Evolutionary conservation across 2,888 invertebrate species (phyloP).

Genomic region (Ceraclea dissimilis): DNA sequence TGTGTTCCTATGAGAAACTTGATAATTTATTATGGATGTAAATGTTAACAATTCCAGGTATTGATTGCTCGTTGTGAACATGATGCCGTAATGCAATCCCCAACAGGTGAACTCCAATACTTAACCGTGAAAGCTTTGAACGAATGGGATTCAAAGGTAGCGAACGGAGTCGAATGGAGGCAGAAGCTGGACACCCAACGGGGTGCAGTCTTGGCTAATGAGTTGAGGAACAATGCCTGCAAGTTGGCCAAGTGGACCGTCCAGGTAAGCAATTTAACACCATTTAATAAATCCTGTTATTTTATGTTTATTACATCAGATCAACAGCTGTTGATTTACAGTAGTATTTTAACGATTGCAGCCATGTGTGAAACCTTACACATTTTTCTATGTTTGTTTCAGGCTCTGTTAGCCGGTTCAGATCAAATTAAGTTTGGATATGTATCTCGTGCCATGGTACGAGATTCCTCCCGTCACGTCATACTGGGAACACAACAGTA

Average conservation of each 20-base stretch:
- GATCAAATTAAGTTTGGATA: constrained; percentile 98
- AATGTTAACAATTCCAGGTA: no score
- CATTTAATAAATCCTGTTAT: not conserved
- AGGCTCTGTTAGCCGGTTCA: constrained; percentile 88
- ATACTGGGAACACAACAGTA: constrained; percentile 97
- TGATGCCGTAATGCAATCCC: constrained; percentile 86
- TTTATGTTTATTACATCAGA: not conserved
- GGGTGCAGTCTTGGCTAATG: constrained; percentile 96
- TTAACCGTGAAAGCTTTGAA: constrained; percentile 95
- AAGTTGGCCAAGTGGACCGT: constrained; percentile 99
- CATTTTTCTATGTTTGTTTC: no score
- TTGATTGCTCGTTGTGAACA: constrained; percentile 94
- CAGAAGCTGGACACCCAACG: constrained; percentile 96
- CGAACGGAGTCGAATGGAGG: constrained; percentile 97
- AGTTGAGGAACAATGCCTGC: constrained; percentile 97
- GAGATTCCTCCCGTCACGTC: constrained; percentile 93
- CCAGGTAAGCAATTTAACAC: constrained; percentile 49
- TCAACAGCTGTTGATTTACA: no score
- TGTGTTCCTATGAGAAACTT: not conserved
- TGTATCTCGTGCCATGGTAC: constrained; percentile 89
- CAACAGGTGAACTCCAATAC: constrained; percentile 85
- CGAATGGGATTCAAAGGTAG: constrained; percentile 96
- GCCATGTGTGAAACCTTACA: not conserved
- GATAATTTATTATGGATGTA: no score
- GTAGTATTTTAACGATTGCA: no score